phyloP scores from a whole-genome alignment of 2,113 vertebrate genomes.

The Tragulus kanchil region DNA sequence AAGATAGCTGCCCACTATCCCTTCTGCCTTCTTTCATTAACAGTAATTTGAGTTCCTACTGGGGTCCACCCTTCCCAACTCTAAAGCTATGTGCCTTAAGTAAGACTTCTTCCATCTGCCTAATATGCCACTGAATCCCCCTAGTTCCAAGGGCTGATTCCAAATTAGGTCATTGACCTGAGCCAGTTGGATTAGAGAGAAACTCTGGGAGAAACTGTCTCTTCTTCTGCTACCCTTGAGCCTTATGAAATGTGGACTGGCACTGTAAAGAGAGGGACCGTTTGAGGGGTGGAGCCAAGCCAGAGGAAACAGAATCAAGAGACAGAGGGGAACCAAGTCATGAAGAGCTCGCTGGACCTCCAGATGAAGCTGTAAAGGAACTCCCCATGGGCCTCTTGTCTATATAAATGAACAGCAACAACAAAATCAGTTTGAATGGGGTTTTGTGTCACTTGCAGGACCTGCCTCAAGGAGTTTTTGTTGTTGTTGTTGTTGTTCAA shows the following conservation, averaged over 20 bases:
- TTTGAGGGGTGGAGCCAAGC: not conserved
- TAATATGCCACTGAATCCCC: not conserved
- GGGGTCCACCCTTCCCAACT: not conserved
- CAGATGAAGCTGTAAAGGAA: not conserved
- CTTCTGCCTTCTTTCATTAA: not conserved
- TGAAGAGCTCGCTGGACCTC: not conserved
- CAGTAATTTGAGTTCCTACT: not conserved
- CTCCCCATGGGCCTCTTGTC: not conserved
- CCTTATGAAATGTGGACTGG: not conserved
- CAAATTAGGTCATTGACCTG: not conserved
- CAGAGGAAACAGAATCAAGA: not conserved
- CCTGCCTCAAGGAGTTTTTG: not conserved
- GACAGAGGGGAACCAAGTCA: not conserved
- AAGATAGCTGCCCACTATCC: not conserved
- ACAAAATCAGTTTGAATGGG: not conserved
- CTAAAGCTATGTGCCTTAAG: not conserved
- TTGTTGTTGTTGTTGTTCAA: not conserved
- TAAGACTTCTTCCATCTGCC: not conserved
- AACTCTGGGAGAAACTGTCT: not conserved
- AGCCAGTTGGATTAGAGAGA: not conserved
- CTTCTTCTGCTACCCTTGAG: not conserved
- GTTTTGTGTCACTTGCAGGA: not conserved
- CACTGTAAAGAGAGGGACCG: not conserved
- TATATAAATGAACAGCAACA: not conserved
- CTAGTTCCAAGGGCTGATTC: not conserved